A percentile compares a stretch with the other conserved stretches of the same genome.
phyloP scores from a whole-genome alignment of 2,113 vertebrate species.

The Laticauda laticaudata region DNA sequence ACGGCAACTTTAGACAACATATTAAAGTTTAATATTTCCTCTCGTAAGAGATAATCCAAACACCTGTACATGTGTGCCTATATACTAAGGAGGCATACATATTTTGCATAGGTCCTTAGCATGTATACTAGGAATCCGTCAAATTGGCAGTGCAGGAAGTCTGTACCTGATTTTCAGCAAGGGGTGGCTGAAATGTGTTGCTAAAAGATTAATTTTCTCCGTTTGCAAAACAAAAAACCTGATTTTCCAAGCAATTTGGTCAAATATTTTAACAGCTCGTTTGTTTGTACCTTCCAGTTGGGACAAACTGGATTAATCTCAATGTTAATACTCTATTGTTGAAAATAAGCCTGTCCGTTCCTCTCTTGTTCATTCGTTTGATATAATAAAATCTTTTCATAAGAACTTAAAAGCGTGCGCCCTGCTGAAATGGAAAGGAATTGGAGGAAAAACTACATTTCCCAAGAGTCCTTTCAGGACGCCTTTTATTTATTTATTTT shows the following conservation, averaged over 20 bases:
- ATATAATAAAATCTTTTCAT: background rate
- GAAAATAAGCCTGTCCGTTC: background rate
- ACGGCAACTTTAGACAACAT: background rate
- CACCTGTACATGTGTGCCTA: background rate
- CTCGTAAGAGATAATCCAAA: background rate
- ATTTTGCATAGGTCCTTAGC: background rate
- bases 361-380: background rate
- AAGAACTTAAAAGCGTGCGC: background rate
- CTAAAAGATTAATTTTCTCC: background rate
- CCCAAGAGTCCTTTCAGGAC: constrained; percentile 36
- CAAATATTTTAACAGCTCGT: background rate
- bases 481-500: accelerated
- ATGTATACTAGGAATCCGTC: background rate
- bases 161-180: background rate
- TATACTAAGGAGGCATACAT: background rate
- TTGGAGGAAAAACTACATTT: constrained; percentile 13
- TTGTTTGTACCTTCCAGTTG: background rate
- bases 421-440: background rate
- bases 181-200: background rate
- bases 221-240: background rate
- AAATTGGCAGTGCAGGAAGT: background rate
- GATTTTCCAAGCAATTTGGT: background rate
- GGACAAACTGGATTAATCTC: background rate
- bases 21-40: background rate
- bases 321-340: background rate